A percentile compares a stretch with the other conserved stretches of the same genome.
Evolutionary conservation across 2,797 vertebrate species (phyloP).

Genomic region (Morelia viridis): DNA sequence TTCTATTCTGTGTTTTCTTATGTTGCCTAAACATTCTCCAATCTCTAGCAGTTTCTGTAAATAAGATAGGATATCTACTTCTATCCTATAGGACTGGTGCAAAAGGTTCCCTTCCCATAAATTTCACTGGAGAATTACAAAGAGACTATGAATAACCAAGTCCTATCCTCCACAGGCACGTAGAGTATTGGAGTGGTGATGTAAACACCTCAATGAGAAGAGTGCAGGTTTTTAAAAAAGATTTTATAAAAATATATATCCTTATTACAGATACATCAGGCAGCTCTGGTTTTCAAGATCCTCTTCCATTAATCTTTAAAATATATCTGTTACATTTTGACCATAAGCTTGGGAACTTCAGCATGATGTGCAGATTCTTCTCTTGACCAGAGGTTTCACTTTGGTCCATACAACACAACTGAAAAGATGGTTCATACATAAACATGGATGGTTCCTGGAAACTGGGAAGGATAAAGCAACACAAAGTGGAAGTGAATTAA

Average conservation of each 20-base stretch:
- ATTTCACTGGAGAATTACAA: conserved; percentile 44
- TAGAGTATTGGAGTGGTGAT: conserved; percentile 43
- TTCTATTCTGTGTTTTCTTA: too few species aligned
- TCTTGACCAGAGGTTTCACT: conserved; percentile 24
- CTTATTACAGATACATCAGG: conserved; percentile 79
- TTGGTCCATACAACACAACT: conserved; percentile 32
- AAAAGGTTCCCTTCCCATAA: conserved; percentile 45
- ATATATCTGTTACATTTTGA: conserved; percentile 78
- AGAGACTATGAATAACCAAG: conserved; percentile 63
- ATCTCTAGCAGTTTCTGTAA: neutral
- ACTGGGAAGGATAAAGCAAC: conserved; percentile 5
- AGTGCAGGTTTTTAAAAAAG: conserved; percentile 68
- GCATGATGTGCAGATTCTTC: conserved; percentile 38
- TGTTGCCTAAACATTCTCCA: neutral
- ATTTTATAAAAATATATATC: conserved; percentile 80
- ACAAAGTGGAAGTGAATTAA: neutral
- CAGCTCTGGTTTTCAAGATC: conserved; percentile 75
- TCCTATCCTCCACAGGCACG: conserved; percentile 58
- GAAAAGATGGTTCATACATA: conserved; percentile 30
- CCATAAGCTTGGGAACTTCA: conserved; percentile 61
- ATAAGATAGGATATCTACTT: neutral
- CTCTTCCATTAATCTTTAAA: conserved; percentile 80
- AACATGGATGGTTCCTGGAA: conserved; percentile 51
- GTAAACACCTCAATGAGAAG: conserved; percentile 59
- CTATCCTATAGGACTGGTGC: neutral